Percentiles rank a stretch among this genome's conserved stretches.
Conservation (phyloP, 2,888 invertebrate genomes). For the Halictus quadricinctus region DNA sequence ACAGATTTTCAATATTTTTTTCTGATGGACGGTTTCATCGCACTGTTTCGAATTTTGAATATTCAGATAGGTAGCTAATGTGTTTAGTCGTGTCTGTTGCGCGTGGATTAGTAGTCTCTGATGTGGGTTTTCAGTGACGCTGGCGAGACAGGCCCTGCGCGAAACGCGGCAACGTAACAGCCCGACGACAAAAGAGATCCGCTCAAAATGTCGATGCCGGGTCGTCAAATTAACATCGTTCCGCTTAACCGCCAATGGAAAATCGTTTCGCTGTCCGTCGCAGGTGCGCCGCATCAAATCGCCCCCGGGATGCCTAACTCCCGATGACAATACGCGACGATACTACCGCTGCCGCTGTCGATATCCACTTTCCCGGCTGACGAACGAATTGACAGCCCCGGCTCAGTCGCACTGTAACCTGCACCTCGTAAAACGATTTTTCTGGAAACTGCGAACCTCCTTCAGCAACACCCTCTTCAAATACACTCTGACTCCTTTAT, state of each 20-base stretch:
- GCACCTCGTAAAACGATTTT: not conserved
- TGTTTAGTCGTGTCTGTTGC: not conserved
- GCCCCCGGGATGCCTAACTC: conserved; percentile 13
- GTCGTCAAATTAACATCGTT: conserved; percentile 47
- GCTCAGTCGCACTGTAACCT: not conserved
- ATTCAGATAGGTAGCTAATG: not conserved
- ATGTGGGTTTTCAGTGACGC: not conserved
- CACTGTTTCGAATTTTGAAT: not conserved
- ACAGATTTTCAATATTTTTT: not conserved
- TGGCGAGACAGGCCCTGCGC: not conserved
- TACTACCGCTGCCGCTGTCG: conserved; percentile 40
- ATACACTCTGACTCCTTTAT: not conserved
- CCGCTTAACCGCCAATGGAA: conserved; percentile 18
- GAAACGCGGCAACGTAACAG: not conserved
- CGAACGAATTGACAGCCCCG: conserved; percentile 30
- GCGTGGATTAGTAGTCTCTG: not conserved
- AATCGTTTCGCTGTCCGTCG: conserved; percentile 30
- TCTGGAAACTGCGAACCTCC: not conserved
- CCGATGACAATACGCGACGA: conserved; percentile 31
- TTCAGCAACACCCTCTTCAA: not conserved
- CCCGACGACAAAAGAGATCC: conserved; percentile 10
- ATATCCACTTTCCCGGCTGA: conserved; percentile 38
- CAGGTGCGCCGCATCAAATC: conserved; percentile 41
- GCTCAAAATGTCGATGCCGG: conserved; percentile 3
- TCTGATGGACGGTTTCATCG: not conserved